Percentiles rank a stretch among this genome's conserved stretches.
phyloP scores from a whole-genome alignment of 2,888 invertebrate species.

The Leptinotarsa tumamoca region DNA sequence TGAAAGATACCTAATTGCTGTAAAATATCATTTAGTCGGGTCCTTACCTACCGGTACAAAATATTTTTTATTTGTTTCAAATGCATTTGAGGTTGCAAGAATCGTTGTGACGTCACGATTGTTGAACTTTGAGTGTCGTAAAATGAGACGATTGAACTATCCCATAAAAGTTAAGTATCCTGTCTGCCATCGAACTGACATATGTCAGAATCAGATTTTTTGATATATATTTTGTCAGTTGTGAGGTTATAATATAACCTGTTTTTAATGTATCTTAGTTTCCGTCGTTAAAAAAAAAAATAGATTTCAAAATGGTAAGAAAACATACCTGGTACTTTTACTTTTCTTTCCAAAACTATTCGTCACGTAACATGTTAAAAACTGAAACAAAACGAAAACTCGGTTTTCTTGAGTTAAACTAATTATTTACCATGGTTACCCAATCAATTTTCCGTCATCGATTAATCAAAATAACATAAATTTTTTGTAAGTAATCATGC shows the following conservation, averaged over 20 bases:
- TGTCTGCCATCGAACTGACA: neutral
- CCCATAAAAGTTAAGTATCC: neutral
- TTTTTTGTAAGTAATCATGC: conserved; percentile 29
- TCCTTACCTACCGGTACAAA: too few species aligned
- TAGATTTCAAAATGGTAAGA: conserved; percentile 39
- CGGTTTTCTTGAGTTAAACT: conserved; percentile 19
- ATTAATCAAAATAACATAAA: conserved; percentile 20
- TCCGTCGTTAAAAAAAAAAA: neutral
- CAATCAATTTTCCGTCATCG: neutral
- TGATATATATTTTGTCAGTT: neutral
- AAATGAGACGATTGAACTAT: too few species aligned
- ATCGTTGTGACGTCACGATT: too few species aligned
- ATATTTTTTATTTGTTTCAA: too few species aligned
- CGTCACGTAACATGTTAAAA: conserved; percentile 8
- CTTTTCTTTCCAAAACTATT: neutral
- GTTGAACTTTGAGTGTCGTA: too few species aligned
- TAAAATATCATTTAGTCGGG: too few species aligned
- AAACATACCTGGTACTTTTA: conserved; percentile 33
- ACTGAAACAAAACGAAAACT: neutral
- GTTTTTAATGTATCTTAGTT: neutral
- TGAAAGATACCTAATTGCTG: too few species aligned
- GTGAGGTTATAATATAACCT: conserved; percentile 2
- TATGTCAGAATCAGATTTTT: conserved; percentile 4
- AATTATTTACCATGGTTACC: conserved; percentile 54
- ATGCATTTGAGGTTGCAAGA: too few species aligned